Percentiles rank a stretch among this genome's conserved stretches.
Evolutionary conservation across 2,797 vertebrate species (phyloP).

Genomic region (Phataginus tricuspis): DNA sequence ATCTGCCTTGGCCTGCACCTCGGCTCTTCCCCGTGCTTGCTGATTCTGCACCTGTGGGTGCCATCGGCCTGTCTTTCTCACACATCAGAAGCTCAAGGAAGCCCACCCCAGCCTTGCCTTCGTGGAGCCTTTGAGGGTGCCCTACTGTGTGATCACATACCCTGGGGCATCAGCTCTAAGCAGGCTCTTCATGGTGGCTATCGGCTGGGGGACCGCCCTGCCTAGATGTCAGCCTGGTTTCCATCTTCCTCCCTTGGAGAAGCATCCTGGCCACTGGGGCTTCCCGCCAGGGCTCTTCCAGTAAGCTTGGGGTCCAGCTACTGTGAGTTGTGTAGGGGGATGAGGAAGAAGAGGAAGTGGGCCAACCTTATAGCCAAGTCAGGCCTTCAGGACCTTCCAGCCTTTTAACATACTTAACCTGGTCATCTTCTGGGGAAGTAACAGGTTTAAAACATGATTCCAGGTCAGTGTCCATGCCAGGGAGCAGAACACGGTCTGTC

Average conservation of each 20-base stretch:
- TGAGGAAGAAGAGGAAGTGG: not conserved
- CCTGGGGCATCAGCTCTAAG: not conserved
- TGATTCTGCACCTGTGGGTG: rapidly evolving
- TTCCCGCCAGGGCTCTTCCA: not conserved
- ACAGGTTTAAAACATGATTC: not conserved
- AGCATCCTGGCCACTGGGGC: not conserved
- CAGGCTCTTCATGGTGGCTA: not conserved
- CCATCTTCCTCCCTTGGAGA: not conserved
- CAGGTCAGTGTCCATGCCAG: not conserved
- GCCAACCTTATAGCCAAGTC: not conserved
- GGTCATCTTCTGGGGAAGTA: not conserved
- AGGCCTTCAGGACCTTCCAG: not conserved
- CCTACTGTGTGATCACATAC: not conserved
- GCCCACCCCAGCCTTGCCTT: not conserved
- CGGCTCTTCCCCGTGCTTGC: not conserved
- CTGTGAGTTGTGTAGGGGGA: rapidly evolving
- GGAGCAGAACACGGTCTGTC: not conserved
- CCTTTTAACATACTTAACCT: not conserved
- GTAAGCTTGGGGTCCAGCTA: not conserved
- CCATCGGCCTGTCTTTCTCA: not conserved
- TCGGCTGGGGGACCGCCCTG: not conserved
- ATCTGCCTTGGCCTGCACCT: not conserved
- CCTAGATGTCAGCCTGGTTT: not conserved
- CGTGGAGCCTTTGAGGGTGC: not conserved
- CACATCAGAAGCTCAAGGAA: too few relatives aligned